These are phyloP conservation scores for Desmophyllum pertusum DNA, from an alignment of 92 coral and sea anemone genomes.

Conservation along the genomic window DNA sequence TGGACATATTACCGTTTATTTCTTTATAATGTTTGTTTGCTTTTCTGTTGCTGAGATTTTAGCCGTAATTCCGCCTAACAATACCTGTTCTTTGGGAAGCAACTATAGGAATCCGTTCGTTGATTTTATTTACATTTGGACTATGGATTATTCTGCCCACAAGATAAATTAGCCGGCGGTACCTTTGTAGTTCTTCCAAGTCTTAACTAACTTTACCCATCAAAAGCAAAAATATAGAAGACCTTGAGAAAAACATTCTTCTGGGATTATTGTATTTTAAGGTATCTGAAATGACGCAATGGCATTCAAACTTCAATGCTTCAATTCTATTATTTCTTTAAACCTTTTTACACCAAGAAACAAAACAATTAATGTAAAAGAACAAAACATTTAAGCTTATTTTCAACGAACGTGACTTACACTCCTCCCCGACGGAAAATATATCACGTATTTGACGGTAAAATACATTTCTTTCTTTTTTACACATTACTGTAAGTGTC, in stretches of 20 bases:
- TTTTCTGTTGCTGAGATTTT: not conserved
- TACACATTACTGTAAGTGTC: not conserved
- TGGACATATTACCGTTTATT: not conserved
- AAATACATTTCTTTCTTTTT: not conserved
- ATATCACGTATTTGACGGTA: not conserved
- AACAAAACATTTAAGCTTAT: conserved; percentile 2
- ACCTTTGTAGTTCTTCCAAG: conserved; percentile 13
- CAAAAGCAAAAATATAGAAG: conserved; percentile 8
- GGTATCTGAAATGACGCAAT: conserved; percentile 1
- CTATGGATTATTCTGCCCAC: conserved; percentile 24
- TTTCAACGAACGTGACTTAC: not conserved
- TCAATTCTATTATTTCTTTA: not conserved
- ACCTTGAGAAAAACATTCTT: not conserved
- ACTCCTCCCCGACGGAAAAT: not conserved
- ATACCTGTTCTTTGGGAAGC: not conserved
- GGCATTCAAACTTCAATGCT: not conserved
- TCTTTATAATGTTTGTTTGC: not conserved
- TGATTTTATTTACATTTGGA: conserved; percentile 26
- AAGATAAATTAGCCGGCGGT: conserved; percentile 45
- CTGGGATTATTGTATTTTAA: not conserved
- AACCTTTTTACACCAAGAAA: not conserved
- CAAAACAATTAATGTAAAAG: not conserved
- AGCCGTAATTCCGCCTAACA: not conserved
- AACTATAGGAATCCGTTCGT: conserved; percentile 14
- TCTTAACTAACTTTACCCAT: not conserved